phyloP scores from a whole-genome alignment of 2,113 vertebrate genomes.

The Forbesichthys agassizii region DNA sequence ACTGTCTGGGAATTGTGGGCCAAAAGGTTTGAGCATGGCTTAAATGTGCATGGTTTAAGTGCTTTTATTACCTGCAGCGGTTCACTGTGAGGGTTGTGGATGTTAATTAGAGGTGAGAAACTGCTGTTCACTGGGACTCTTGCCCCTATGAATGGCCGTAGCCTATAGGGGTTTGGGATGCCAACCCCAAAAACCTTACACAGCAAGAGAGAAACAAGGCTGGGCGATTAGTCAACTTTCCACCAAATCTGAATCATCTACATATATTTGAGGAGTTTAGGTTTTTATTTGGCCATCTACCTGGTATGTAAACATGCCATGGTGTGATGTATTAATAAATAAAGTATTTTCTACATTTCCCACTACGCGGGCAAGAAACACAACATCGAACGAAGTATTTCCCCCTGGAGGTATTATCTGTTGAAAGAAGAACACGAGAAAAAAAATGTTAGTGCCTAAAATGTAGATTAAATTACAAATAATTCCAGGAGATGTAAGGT shows the following conservation, averaged over 20 bases:
- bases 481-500: too few relatives aligned
- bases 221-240: neutral
- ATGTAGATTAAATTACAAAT: neutral
- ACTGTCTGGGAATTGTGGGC: too few relatives aligned
- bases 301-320: conserved; percentile 99
- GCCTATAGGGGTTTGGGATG: conserved; percentile 94
- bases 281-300: conserved; percentile 68
- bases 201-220: neutral
- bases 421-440: conserved; percentile 14
- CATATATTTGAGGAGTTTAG: neutral
- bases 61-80: conserved; percentile 85
- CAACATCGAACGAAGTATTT: conserved; percentile 98
- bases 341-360: conserved; percentile 99
- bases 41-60: too few relatives aligned
- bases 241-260: too few relatives aligned
- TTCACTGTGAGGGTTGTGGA: conserved; percentile 97
- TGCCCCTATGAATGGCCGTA: conserved; percentile 96
- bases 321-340: conserved; percentile 99
- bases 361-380: conserved; percentile 97
- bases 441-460: neutral
- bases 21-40: too few relatives aligned
- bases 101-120: conserved; percentile 97
- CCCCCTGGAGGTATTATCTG: conserved; percentile 98
- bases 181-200: conserved; percentile 96
- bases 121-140: conserved; percentile 98